These are phyloP conservation scores for Rhagophthalmus giganteus DNA, from an alignment of 2,888 invertebrate genomes.

Conservation along the genomic window DNA sequence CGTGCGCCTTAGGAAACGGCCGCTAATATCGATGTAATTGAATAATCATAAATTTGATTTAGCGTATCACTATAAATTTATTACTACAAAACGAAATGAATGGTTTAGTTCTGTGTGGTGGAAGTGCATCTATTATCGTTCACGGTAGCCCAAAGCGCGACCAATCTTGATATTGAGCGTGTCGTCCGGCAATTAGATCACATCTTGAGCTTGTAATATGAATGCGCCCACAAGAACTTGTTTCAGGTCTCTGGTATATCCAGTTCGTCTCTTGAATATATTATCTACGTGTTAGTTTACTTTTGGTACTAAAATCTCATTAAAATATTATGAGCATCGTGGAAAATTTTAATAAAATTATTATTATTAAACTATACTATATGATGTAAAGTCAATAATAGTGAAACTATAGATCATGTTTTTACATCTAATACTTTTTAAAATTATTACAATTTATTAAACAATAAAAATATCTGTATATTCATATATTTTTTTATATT, in stretches of 20 bases:
- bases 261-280: slow-evolving; percentile 9
- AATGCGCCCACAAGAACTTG: slow-evolving; percentile 19
- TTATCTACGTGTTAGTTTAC: slow-evolving; percentile 10
- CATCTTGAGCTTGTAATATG: slow-evolving; percentile 18
- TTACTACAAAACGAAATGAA: slow-evolving; percentile 9
- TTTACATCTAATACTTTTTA: not conserved
- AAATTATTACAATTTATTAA: not conserved
- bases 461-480: not conserved
- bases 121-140: slow-evolving; percentile 9
- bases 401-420: too few species aligned
- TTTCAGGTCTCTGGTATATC: slow-evolving; percentile 17
- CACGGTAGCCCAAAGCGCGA: slow-evolving; percentile 15
- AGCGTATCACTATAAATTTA: slow-evolving; percentile 7
- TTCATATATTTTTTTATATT: too few species aligned
- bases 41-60: slow-evolving; percentile 9
- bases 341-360: too few species aligned
- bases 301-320: slow-evolving; percentile 13
- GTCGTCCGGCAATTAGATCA: slow-evolving; percentile 20
- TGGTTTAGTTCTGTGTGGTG: slow-evolving; percentile 6
- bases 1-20: not conserved
- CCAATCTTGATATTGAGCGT: slow-evolving; percentile 18
- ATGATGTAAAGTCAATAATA: too few species aligned
- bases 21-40: slow-evolving; percentile 3
- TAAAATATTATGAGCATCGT: slow-evolving; percentile 18
- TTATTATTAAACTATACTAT: too few species aligned